Conservation (phyloP, 2,113 vertebrate genomes). For the Excalfactoria chinensis region DNA sequence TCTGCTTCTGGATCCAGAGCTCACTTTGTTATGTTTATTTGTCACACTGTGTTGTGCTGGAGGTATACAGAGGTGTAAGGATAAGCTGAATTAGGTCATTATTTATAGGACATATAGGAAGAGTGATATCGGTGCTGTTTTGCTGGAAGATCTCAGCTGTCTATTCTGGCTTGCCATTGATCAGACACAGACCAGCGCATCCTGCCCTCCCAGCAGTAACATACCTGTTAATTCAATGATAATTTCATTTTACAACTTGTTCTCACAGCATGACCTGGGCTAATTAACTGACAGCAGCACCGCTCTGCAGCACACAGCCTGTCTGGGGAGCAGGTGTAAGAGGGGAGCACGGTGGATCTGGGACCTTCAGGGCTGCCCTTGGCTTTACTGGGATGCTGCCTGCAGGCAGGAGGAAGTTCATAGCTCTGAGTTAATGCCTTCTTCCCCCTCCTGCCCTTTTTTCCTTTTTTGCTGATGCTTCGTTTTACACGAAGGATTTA, state of each 20-base stretch:
- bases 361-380: not conserved
- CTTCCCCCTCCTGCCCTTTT: not conserved
- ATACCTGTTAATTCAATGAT: not conserved
- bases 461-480: not conserved
- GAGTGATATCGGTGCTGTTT: not conserved
- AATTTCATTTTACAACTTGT: not conserved
- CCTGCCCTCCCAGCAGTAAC: not conserved
- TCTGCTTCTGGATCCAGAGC: not conserved
- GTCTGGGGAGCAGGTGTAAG: accelerated
- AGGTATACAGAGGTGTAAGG: not conserved
- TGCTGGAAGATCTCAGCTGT: not conserved
- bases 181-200: not conserved
- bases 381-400: not conserved
- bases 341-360: accelerated
- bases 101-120: not conserved
- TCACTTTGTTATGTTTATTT: not conserved
- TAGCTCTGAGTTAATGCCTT: not conserved
- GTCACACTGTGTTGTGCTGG: not conserved
- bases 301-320: not conserved
- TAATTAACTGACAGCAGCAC: not conserved
- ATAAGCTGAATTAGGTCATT: not conserved
- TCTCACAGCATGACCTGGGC: not conserved
- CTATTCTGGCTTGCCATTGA: not conserved
- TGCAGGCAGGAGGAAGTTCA: not conserved
- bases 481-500: not conserved